These are phyloP conservation scores for Melikaiella ostensackeni DNA, from an alignment of 2,888 invertebrate species.

Conservation along the genomic window DNA sequence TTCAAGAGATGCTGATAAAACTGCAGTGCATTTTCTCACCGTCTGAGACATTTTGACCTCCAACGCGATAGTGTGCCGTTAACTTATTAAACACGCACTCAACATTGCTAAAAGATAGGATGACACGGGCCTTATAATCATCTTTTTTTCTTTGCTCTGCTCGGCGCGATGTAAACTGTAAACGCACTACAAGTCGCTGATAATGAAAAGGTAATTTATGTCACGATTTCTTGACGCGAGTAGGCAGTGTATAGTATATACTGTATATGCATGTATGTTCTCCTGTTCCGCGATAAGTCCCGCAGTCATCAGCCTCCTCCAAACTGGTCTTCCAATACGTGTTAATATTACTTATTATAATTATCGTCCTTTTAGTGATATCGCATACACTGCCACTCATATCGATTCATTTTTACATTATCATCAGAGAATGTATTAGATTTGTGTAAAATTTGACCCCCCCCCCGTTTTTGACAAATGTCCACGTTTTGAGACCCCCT, in stretches of 20 bases:
- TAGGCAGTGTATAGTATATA: constrained; percentile 41
- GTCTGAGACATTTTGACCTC: neutral
- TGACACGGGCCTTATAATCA: constrained; percentile 6
- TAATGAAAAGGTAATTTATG: constrained; percentile 65
- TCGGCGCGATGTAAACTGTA: constrained; percentile 51
- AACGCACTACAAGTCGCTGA: constrained; percentile 60
- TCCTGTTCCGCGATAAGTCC: constrained; percentile 50
- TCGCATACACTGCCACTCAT: neutral
- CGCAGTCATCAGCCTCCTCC: constrained; percentile 46
- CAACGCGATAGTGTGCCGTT: constrained; percentile 22
- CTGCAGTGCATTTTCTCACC: constrained; percentile 12
- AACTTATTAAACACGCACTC: constrained; percentile 31
- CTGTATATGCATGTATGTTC: constrained; percentile 48
- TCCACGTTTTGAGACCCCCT: too few relatives aligned
- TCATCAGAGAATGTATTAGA: too few relatives aligned
- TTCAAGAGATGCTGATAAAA: neutral
- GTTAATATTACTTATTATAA: neutral
- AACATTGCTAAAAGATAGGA: constrained; percentile 29
- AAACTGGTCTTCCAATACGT: neutral
- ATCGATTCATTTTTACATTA: neutral
- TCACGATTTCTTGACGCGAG: constrained; percentile 47
- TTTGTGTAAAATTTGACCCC: too few relatives aligned
- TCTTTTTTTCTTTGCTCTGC: constrained; percentile 11
- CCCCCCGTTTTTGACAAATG: too few relatives aligned
- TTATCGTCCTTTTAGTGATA: neutral